Evolutionary conservation across 2,113 vertebrate genomes (phyloP), one percentile per base, ranked within the genome.

Genomic region (Elephas maximus): DNA sequence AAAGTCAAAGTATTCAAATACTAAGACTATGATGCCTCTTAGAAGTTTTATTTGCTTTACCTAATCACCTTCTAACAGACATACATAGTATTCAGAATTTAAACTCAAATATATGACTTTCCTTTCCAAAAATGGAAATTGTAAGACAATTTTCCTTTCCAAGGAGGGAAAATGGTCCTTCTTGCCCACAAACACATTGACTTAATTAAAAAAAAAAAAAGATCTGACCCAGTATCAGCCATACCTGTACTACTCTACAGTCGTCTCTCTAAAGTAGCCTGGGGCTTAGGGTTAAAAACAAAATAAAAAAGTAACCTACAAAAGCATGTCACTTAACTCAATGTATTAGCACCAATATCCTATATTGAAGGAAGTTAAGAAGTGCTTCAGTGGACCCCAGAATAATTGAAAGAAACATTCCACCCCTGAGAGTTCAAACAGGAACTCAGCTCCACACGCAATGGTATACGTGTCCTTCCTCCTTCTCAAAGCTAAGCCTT

Each of bases 21-120:
- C 9, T 28, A 14, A 0, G 4, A 90, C 9, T 28, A 14, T 0
- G 4, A 2, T 6, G 21, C 48, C 18, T 84, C 41, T 60, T 8
- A 60, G 57, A 73, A 92, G 37, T 51, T 80, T 21, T 4, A 45
- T 45, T 69, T 65, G 81, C 76, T 77, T 84, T 65, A 51, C 51
- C 65, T 74, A 30, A 84, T n/a, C 57, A 81, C 51, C 15, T 92
- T 82, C 60, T 78, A 26, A 73, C 12, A 77, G 60, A 65, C 45
- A 33, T 5, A 57, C 4, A 65, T 12, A 41, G 10, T 26, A 81
- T 93, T 90, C 51, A 65, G 28, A 28, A 76, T 69, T n/a, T 60
- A 48, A 26, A 41, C 23, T 45, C 53, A 63, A 37, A 79, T 62
- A 67, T 23, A 69, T 80, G 33, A 0, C 1, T 78, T 87, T 95